A percentile compares a stretch with the other conserved stretches of the same genome.
Evolutionary conservation across 2,888 invertebrate genomes (phyloP).

Genomic region (Agrenia bidenticulata): DNA sequence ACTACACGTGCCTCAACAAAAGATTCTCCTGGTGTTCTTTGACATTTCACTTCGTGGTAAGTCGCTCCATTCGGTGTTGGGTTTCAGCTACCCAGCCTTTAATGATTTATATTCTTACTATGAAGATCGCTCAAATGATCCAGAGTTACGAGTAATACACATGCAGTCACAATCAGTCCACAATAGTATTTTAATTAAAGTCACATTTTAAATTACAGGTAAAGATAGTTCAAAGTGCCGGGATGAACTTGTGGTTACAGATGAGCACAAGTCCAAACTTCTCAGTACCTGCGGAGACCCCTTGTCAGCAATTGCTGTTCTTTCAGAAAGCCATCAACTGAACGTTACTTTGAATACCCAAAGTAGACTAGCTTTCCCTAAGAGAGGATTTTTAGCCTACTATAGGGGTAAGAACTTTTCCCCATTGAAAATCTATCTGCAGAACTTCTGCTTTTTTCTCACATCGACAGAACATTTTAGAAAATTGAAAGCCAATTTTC

Average conservation of each 20-base stretch:
- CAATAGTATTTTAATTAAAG: no score
- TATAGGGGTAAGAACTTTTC: slow-evolving; percentile 51
- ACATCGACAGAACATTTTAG: no score
- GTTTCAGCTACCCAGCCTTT: no score
- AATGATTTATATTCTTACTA: no score
- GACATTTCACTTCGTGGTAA: slow-evolving; percentile 43
- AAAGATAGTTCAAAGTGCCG: slow-evolving; percentile 46
- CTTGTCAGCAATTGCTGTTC: slow-evolving; percentile 48
- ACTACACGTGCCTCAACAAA: slow-evolving; percentile 50
- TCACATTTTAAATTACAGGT: slow-evolving; percentile 37
- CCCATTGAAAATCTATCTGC: no score
- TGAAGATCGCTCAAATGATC: no score
- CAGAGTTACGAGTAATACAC: no score
- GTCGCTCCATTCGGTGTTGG: neutral
- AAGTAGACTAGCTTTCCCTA: slow-evolving; percentile 50
- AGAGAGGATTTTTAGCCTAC: slow-evolving; percentile 52
- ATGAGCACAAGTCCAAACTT: slow-evolving; percentile 40
- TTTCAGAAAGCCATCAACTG: slow-evolving; percentile 46
- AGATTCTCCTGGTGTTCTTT: slow-evolving; percentile 48
- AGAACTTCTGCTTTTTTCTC: no score
- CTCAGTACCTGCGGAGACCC: slow-evolving; percentile 53
- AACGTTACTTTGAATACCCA: slow-evolving; percentile 49
- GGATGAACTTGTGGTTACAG: slow-evolving; percentile 49
- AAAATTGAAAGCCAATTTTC: no score
- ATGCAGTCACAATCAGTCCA: no score